Evolutionary conservation across 2,888 invertebrate species (phyloP).

Genomic region (Parnassius smintheus): DNA sequence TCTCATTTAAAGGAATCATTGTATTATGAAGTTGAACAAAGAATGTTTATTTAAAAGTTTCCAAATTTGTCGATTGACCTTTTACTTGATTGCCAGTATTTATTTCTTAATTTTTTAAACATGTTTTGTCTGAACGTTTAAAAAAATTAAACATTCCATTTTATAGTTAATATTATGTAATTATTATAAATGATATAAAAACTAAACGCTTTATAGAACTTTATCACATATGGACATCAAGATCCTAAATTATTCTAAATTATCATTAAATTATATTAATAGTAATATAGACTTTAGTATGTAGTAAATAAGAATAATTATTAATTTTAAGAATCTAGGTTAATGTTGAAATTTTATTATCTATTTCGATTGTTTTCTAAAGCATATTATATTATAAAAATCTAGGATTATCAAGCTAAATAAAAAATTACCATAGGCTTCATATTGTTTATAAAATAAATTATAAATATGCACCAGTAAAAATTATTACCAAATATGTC

Average conservation of each 20-base stretch:
- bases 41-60: too few species aligned
- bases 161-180: background rate
- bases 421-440: background rate
- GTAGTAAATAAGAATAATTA: constrained; percentile 33
- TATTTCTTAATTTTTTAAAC: too few species aligned
- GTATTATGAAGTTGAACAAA: too few species aligned
- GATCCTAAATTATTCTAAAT: constrained; percentile 70
- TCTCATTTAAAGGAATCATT: too few species aligned
- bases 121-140: too few species aligned
- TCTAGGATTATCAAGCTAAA: background rate
- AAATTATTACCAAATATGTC: too few species aligned
- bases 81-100: too few species aligned
- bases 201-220: constrained; percentile 67
- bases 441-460: too few species aligned
- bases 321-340: constrained; percentile 10
- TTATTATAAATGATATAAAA: constrained; percentile 22
- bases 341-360: constrained; percentile 10
- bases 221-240: constrained; percentile 50
- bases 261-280: constrained; percentile 53
- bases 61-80: too few species aligned
- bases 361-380: constrained; percentile 31
- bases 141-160: too few species aligned
- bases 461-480: too few species aligned
- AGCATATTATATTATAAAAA: constrained; percentile 5
- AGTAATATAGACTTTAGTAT: constrained; percentile 27